Evolutionary conservation across 2,797 vertebrate species (phyloP).

Genomic region (Chelonia mydas): DNA sequence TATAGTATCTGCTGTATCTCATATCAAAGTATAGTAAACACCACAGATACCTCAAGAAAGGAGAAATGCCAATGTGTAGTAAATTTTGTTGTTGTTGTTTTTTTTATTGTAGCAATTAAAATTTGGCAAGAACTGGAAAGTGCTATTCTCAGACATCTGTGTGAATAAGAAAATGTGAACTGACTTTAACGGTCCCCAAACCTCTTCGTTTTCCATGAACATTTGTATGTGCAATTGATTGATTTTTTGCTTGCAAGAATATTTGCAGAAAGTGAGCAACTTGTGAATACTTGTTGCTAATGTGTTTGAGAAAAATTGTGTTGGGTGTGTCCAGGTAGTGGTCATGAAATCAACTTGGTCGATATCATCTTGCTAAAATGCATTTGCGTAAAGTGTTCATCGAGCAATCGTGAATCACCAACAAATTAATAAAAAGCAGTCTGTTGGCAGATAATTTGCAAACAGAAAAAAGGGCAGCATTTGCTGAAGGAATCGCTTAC

Average conservation of each 20-base stretch:
- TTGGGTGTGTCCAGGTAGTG: accelerated
- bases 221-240: neutral
- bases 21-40: neutral
- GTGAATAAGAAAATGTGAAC: neutral
- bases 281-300: neutral
- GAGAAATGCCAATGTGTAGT: neutral
- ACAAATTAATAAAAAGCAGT: slow-evolving; percentile 50
- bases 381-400: slow-evolving; percentile 65
- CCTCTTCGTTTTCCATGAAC: neutral
- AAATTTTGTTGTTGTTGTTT: too few relatives aligned
- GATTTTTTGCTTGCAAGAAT: neutral
- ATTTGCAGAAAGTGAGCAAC: too few relatives aligned
- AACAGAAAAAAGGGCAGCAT: slow-evolving; percentile 61
- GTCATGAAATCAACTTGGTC: neutral
- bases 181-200: neutral
- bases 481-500: slow-evolving; percentile 66
- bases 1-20: neutral
- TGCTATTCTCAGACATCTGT: accelerated
- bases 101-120: neutral
- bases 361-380: neutral
- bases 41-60: neutral
- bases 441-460: slow-evolving; percentile 63
- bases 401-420: slow-evolving; percentile 62
- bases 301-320: neutral
- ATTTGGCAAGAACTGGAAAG: accelerated